phyloP scores from a whole-genome alignment of 2,797 vertebrate genomes.

The Hoplostethus atlanticus region DNA sequence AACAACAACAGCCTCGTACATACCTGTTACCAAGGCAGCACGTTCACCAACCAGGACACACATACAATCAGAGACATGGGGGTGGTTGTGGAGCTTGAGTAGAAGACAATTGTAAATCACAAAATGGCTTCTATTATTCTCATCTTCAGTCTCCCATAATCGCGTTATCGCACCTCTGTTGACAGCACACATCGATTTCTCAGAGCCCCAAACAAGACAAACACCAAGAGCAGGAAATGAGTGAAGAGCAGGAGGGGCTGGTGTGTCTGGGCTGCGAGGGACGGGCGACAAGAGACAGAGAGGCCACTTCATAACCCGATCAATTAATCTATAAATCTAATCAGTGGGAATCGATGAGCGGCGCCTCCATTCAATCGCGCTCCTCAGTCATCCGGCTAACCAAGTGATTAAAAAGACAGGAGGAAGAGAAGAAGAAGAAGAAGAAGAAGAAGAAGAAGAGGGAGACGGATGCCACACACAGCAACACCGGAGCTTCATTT shows the following conservation, averaged over 20 bases:
- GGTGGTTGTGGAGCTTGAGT: slow-evolving; percentile 42
- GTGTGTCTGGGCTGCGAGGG: slow-evolving; percentile 38
- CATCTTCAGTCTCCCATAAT: slow-evolving; percentile 39
- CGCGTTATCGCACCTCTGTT: slow-evolving; percentile 63
- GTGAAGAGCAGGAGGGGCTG: neutral
- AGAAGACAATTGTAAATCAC: slow-evolving; percentile 39
- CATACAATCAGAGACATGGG: slow-evolving; percentile 27
- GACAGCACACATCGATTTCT: slow-evolving; percentile 59
- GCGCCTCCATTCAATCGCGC: slow-evolving; percentile 39
- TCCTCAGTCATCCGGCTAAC: slow-evolving; percentile 35
- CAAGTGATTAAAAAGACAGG: slow-evolving; percentile 46
- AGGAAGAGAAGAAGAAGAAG: slow-evolving; percentile 9
- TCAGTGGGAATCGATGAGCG: slow-evolving; percentile 70
- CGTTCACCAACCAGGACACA: slow-evolving; percentile 54
- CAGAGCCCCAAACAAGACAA: slow-evolving; percentile 57
- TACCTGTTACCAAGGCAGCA: slow-evolving; percentile 62
- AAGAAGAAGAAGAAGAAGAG: neutral
- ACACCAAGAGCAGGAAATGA: slow-evolving; percentile 70
- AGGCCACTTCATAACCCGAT: slow-evolving; percentile 69
- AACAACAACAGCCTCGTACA: slow-evolving; percentile 23
- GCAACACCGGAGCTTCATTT: slow-evolving; percentile 58
- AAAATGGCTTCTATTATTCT: slow-evolving; percentile 58
- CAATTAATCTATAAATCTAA: slow-evolving; percentile 80
- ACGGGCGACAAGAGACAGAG: slow-evolving; percentile 58
- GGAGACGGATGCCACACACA: slow-evolving; percentile 46